phyloP scores from a whole-genome alignment of 2,113 vertebrate genomes.

The Gracilinanus agilis region DNA sequence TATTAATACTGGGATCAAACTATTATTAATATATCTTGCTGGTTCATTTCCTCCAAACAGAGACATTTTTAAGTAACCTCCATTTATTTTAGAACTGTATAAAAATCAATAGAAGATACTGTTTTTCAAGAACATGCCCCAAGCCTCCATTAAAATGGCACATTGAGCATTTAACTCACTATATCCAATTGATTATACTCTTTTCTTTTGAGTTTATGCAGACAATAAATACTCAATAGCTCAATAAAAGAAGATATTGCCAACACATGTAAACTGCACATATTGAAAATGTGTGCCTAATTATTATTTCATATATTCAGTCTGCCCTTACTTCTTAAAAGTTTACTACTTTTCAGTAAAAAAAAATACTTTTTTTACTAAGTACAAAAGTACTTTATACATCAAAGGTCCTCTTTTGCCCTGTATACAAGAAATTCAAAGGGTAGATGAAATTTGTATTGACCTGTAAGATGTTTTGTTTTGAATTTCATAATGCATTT shows the following conservation, averaged over 20 bases:
- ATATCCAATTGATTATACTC: slow-evolving; percentile 2
- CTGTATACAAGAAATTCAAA: slow-evolving; percentile 31
- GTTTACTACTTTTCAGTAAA: not conserved
- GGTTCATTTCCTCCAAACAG: slow-evolving; percentile 4
- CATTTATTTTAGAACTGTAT: not conserved
- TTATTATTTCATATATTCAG: not conserved
- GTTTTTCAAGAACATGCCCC: slow-evolving; percentile 29
- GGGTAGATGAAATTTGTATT: not conserved
- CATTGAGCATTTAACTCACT: not conserved
- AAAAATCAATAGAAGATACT: slow-evolving; percentile 34
- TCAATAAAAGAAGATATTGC: slow-evolving; percentile 29
- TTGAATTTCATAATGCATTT: slow-evolving; percentile 51
- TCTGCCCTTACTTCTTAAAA: slow-evolving; percentile 30
- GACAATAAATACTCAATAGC: not conserved
- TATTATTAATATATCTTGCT: not conserved
- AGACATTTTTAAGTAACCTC: not conserved
- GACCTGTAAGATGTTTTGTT: not conserved
- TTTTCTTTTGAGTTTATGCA: not conserved
- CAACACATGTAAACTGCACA: not conserved
- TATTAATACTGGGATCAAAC: slow-evolving; percentile 4
- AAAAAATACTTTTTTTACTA: not conserved
- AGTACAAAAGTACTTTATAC: not conserved
- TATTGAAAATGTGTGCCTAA: not conserved
- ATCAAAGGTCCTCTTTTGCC: not conserved
- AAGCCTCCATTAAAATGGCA: slow-evolving; percentile 32